Conservation (phyloP, 2,888 invertebrate genomes). For the Metalampra italica region DNA sequence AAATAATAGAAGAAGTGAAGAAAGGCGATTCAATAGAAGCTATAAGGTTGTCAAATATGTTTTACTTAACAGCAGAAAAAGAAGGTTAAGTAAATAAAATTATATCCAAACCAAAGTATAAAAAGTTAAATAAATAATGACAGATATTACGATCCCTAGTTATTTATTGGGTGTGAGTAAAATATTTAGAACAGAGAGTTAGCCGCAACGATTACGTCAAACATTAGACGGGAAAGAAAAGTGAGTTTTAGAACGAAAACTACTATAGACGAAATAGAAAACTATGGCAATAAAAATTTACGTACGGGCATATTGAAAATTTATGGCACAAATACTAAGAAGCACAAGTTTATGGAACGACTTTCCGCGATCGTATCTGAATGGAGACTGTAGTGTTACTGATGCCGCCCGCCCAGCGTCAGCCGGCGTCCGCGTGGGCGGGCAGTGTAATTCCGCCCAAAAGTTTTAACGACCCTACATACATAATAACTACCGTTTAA, state of each 20-base stretch:
- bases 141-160: not conserved
- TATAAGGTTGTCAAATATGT: no score
- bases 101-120: not conserved
- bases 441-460: slow-evolving; percentile 33
- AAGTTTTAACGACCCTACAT: slow-evolving; percentile 18
- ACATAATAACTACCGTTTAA: no score
- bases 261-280: not conserved
- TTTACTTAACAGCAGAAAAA: no score
- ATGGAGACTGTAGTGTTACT: slow-evolving; percentile 49
- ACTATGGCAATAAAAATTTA: slow-evolving; percentile 22
- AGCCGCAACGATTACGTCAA: not conserved
- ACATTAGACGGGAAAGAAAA: not conserved
- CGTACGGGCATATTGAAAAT: slow-evolving; percentile 62
- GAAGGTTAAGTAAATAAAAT: no score
- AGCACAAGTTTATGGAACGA: slow-evolving; percentile 44
- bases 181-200: not conserved
- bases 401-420: slow-evolving; percentile 59
- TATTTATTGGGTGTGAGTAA: not conserved
- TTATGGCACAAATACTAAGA: slow-evolving; percentile 36
- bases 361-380: slow-evolving; percentile 53
- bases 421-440: slow-evolving; percentile 48
- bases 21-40: no score
- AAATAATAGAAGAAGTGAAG: no score
- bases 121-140: not conserved
- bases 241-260: not conserved